Base-by-base conservation (phyloP, 2,888 invertebrate species). In the Isoperla grammatica region DNA sequence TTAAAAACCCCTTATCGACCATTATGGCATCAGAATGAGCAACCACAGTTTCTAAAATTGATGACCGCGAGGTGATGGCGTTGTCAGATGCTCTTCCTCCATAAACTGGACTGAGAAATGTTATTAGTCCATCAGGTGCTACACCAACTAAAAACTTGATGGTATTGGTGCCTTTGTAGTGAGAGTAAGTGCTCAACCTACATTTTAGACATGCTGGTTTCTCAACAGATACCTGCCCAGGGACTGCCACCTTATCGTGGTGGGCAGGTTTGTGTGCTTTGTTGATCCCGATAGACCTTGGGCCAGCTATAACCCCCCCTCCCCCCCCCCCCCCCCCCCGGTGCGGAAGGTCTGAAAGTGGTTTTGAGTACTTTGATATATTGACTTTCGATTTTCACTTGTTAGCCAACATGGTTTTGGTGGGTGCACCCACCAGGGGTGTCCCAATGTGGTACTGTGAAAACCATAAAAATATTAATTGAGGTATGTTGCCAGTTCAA, bases 21-120 rank as follows among this genome's bases (percentile, higher is more conserved):
- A 11, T 13, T 3, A 29, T 29, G 4, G 29, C 29, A 29, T 29
- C 29, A 6, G 29, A 29, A 29, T 29, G 29, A 8, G 29, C 29
- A 5, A 5, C 11, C 4, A 45, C 11, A 11, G 3, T 13, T 45
- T 45, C 19, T 17, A 45, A 15, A 15, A 17, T 15, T 15, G n/a
- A 6, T 40, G 40, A 40, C 15, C 11, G 40, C 15, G 11, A 40
- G 48, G 67, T 65, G 45, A 68, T 68, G 45, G 39, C 37, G 61
- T 67, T 67, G 49, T 67, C 68, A 40, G 66, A 65, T 22, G 65
- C 61, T 62, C 66, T 59, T n/a, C 67, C 67, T 9, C 66, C 67
- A 63, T 64, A 69, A 6, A 64, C 58, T 57, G 65, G 60, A 49
- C 67, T 68, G 1, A 69, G 55, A 57, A 60, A 67, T 19, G 64